These are phyloP conservation scores for Rhipidura dahli DNA, from an alignment of 2,113 vertebrate genomes.

Conservation along the genomic window DNA sequence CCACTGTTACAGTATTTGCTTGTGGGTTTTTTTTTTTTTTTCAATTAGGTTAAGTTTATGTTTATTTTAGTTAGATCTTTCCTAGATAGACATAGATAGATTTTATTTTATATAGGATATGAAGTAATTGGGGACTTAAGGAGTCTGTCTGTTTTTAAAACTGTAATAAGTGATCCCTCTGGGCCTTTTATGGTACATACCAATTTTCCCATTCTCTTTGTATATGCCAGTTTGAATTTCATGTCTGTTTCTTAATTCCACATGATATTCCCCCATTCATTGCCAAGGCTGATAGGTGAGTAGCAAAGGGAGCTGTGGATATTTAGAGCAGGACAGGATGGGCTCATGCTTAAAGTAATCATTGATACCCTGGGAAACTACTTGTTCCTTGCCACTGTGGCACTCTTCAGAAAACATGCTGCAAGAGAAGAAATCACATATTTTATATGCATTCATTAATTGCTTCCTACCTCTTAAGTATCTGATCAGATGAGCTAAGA, in stretches of 20 bases:
- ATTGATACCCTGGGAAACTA: not conserved
- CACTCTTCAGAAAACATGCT: not conserved
- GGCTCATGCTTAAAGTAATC: not conserved
- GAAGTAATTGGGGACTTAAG: not conserved
- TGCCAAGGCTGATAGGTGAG: not conserved
- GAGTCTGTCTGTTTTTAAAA: not conserved
- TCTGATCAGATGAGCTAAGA: not conserved
- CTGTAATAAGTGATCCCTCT: not conserved
- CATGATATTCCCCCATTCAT: not conserved
- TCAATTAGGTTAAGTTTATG: not conserved
- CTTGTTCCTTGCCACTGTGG: not conserved
- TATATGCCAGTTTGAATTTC: not conserved
- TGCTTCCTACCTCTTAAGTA: slow-evolving; percentile 4
- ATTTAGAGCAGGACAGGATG: not conserved
- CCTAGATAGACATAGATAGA: not conserved
- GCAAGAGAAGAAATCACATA: not conserved
- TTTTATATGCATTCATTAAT: slow-evolving; percentile 17
- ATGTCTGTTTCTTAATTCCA: not conserved
- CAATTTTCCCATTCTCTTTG: not conserved
- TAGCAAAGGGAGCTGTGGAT: not conserved
- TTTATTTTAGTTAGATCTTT: not conserved
- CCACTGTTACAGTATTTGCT: not conserved
- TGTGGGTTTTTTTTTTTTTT: not conserved
- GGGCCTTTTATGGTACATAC: not conserved
- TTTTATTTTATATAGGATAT: not conserved